Evolutionary conservation across 2,113 vertebrate species (phyloP).

Genomic region (Corythornis vintsioides): DNA sequence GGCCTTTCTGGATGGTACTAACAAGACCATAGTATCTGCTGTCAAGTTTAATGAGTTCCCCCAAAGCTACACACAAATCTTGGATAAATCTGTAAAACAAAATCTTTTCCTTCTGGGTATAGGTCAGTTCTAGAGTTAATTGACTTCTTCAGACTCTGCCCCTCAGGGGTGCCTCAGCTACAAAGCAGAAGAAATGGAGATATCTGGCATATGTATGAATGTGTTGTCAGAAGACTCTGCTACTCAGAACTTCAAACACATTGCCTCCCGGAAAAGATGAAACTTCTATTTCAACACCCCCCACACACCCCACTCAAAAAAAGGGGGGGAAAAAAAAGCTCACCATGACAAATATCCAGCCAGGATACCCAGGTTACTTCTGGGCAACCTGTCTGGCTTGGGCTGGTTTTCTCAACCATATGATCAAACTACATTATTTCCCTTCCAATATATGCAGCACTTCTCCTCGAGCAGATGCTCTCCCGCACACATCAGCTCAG

Average conservation of each 20-base stretch:
- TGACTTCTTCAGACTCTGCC: neutral
- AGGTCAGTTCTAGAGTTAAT: neutral
- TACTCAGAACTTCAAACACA: neutral
- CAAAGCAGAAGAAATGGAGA: neutral
- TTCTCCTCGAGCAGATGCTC: neutral
- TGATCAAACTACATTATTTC: neutral
- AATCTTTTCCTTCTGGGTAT: conserved; percentile 15
- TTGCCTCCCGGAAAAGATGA: neutral
- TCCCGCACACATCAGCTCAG: neutral
- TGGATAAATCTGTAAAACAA: conserved; percentile 36
- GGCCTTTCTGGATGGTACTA: conserved; percentile 4
- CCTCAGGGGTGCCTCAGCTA: neutral
- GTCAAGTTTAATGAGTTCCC: neutral
- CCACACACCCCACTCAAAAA: too few relatives aligned
- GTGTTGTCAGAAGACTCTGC: neutral
- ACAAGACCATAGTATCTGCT: conserved; percentile 37
- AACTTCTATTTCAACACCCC: neutral
- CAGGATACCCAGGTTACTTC: neutral
- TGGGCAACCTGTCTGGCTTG: neutral
- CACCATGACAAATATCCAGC: neutral
- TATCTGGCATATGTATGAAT: neutral
- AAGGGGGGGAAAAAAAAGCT: neutral
- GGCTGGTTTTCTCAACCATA: neutral
- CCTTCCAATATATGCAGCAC: neutral
- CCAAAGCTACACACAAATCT: conserved; percentile 51